Evolutionary conservation across 2,888 invertebrate species (phyloP), one percentile per base, ranked within the genome.

Genomic region (Polyommatus icarus): DNA sequence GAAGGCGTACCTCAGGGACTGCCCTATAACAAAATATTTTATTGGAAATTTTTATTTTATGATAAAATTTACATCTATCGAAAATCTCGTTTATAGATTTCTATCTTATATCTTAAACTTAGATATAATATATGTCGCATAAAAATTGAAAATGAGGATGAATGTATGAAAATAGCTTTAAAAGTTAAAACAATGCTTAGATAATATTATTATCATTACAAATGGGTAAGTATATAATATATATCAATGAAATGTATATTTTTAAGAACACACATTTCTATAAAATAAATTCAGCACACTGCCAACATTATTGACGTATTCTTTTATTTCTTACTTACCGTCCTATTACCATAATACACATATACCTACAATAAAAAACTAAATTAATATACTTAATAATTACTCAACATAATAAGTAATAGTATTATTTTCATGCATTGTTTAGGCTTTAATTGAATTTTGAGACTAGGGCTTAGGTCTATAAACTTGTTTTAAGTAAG

Each of bases 51-150:
- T 61, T 61, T 61, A 61, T 24, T 61, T 61, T 61, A 61, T 61
- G 24, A 61, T 61, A 61, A 61, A 24, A 24, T 61, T 61, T 24
- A 67, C 29, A 67, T 6, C 15, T 24, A 67, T 24, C 24, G 10
- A 61, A 67, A 67, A 67, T 67, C 67, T 67, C 67, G 67, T 29
- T 67, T 67, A 67, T 67, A 67, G 67, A 29, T 15, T 67, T 67
- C 29, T 67, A 29, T n/a, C 67, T 29, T 29, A 67, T 29, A 29
- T 1, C 2, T n/a, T 18, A 18, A 54, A 32, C 4, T 61, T 20
- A 67, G 15, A 67, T 29, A 61, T 61, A 24, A 24, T 29, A 20
- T 61, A 18, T 29, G 29, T 67, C 15, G 67, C 6, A 12, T 29
- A 29, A 29, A 50, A 67, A 29, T 67, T 67, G 67, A 15, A 29